These are phyloP conservation scores for Bryconaethiops microstoma DNA, from an alignment of 2,797 vertebrate genomes.

Conservation along the genomic window DNA sequence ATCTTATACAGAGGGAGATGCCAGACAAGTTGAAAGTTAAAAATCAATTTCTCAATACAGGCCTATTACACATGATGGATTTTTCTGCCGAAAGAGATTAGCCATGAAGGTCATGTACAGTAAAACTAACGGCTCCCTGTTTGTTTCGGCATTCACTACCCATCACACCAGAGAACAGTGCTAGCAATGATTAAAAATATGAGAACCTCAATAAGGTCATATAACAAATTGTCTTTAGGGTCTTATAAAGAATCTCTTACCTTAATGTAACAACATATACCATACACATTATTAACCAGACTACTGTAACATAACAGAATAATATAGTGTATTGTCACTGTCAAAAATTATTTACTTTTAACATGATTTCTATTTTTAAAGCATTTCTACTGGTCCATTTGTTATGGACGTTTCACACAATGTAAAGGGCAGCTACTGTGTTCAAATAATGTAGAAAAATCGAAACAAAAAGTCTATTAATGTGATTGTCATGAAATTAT, in stretches of 20 bases:
- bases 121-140: not conserved
- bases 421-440: too few relatives aligned
- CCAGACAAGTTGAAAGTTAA: not conserved
- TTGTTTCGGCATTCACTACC: not conserved
- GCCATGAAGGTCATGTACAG: not conserved
- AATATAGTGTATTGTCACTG: too few relatives aligned
- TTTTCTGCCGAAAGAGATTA: not conserved
- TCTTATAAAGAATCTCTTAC: not conserved
- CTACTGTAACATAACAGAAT: not conserved
- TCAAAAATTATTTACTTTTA: too few relatives aligned
- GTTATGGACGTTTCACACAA: too few relatives aligned
- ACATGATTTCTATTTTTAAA: too few relatives aligned
- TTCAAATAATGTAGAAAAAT: too few relatives aligned
- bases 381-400: too few relatives aligned
- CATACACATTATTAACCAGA: not conserved
- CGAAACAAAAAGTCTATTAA: too few relatives aligned
- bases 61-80: constrained; percentile 6
- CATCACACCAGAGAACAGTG: not conserved
- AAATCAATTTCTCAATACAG: not conserved
- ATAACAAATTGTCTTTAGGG: not conserved
- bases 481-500: too few relatives aligned
- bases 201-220: not conserved
- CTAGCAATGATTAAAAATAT: not conserved
- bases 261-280: not conserved
- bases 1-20: not conserved